phyloP scores from a whole-genome alignment of 30 jellyfish, hydroid and myxozoan species.

The Catostylus mosaicus region DNA sequence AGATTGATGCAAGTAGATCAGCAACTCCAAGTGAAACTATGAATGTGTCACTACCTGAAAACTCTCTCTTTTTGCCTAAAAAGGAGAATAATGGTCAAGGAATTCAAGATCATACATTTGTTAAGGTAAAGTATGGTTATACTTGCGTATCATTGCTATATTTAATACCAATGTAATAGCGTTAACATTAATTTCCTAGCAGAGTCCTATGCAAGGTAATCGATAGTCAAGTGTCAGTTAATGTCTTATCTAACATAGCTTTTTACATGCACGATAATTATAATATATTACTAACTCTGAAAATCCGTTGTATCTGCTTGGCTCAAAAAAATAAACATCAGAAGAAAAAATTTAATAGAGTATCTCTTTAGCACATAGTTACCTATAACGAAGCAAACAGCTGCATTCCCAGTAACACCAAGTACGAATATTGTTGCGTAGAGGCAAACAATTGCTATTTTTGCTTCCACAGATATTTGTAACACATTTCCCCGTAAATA shows the following conservation, averaged over 20 bases:
- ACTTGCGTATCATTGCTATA: too few species aligned
- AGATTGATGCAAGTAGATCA: constrained; percentile 49
- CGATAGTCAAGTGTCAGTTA: not conserved
- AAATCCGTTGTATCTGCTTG: too few species aligned
- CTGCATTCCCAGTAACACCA: constrained; percentile 54
- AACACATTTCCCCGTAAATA: not conserved
- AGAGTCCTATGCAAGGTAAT: too few species aligned
- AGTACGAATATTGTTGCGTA: constrained; percentile 25
- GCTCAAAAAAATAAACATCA: too few species aligned
- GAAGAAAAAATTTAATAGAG: too few species aligned
- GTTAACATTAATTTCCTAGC: too few species aligned
- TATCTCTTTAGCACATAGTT: too few species aligned
- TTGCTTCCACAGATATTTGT: constrained; percentile 33
- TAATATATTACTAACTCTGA: too few species aligned
- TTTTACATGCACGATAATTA: too few species aligned
- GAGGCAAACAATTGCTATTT: constrained; percentile 2
- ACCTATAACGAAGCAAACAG: constrained; percentile 53
- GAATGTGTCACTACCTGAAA: constrained; percentile 44
- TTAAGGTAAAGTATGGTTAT: too few species aligned
- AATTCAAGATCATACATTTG: not conserved
- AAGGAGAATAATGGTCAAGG: not conserved
- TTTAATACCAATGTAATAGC: too few species aligned
- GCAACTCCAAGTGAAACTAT: constrained; percentile 55
- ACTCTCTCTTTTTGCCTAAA: constrained; percentile 32
- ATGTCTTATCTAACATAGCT: too few species aligned